Percentiles rank a stretch among this genome's conserved stretches.
Evolutionary conservation across 2,888 invertebrate species (phyloP).

Genomic region (Mechanitis messenoides): DNA sequence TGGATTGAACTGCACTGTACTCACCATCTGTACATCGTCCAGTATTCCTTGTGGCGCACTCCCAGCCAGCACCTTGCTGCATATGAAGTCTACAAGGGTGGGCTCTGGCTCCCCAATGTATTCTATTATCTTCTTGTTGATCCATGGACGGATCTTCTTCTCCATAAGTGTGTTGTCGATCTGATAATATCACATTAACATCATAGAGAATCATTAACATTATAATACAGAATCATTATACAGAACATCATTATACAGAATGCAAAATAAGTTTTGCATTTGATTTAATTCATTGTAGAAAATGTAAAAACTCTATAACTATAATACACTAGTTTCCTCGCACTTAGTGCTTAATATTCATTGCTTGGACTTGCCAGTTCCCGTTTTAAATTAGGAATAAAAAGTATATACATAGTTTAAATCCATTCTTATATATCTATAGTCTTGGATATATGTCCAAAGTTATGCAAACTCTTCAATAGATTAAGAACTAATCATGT

Average conservation of each 20-base stretch:
- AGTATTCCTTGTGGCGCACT: constrained; percentile 95
- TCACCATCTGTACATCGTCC: constrained; percentile 98
- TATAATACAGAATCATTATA: too few relatives aligned
- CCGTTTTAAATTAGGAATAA: too few relatives aligned
- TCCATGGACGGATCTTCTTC: constrained; percentile 98
- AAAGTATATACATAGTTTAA: too few relatives aligned
- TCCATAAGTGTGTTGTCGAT: constrained; percentile 90
- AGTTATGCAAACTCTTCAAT: too few relatives aligned
- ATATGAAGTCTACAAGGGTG: constrained; percentile 99
- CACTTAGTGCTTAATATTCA: too few relatives aligned
- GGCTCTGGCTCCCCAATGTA: constrained; percentile 99
- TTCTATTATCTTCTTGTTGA: constrained; percentile 99
- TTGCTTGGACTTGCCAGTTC: too few relatives aligned
- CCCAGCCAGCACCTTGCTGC: constrained; percentile 96
- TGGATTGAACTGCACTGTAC: neutral
- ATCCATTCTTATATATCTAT: too few relatives aligned
- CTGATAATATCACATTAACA: constrained; percentile 44
- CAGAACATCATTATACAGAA: neutral
- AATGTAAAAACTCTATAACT: too few relatives aligned
- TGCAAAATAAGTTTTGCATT: neutral
- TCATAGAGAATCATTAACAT: neutral
- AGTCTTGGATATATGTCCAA: too few relatives aligned
- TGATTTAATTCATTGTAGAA: neutral
- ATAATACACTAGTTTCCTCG: too few relatives aligned
- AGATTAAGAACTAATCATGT: too few relatives aligned